Conservation (phyloP, 1,140 invertebrate genomes). For the Drosophila chauvacae region DNA sequence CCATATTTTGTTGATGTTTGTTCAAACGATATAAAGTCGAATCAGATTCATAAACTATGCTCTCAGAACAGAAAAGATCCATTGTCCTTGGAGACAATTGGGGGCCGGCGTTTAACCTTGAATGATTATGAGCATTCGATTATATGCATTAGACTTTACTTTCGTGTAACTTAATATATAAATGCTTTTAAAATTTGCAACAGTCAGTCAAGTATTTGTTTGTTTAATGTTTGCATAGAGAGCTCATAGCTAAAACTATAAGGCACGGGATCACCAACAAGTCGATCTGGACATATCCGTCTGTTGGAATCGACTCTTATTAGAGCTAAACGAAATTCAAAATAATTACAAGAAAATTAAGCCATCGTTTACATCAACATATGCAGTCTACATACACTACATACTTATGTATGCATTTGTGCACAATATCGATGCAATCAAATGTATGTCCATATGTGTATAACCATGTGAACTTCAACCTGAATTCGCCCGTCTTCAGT, state of each 20-base stretch:
- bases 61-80: conserved; percentile 69
- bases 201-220: not conserved
- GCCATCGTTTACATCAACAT: not conserved
- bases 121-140: not conserved
- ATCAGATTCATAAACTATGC: conserved; percentile 31
- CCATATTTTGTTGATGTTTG: conserved; percentile 20
- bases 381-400: not conserved
- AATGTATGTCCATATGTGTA: conserved; percentile 9
- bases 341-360: not conserved
- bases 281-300: not conserved
- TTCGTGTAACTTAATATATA: not conserved
- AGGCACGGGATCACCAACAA: not conserved
- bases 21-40: conserved; percentile 17
- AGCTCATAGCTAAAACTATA: not conserved
- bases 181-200: not conserved
- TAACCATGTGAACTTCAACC: conserved; percentile 12
- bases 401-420: not conserved
- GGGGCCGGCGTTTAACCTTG: conserved; percentile 7
- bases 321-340: not conserved
- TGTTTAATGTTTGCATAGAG: not conserved
- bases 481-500: not conserved
- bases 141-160: not conserved
- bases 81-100: conserved; percentile 34
- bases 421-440: not conserved
- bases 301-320: not conserved